These are phyloP conservation scores for Amphipyra tragopoginis DNA, from an alignment of 2,888 invertebrate genomes.

Conservation along the genomic window DNA sequence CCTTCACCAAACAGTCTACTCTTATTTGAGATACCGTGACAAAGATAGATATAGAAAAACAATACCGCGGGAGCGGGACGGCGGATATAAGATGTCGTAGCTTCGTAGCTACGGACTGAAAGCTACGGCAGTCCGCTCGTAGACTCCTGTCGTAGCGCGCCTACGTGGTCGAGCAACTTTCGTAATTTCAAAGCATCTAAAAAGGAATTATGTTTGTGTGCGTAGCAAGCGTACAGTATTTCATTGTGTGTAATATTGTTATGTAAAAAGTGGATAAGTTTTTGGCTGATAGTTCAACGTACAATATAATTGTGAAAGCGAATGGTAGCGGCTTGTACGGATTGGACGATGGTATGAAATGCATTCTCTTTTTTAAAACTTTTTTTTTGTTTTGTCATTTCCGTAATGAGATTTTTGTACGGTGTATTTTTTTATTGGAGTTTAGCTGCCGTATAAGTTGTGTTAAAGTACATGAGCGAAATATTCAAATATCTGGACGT, in stretches of 20 bases:
- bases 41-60: conserved; percentile 63
- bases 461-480: too few species aligned
- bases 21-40: conserved; percentile 73
- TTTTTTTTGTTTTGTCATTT: conserved; percentile 16
- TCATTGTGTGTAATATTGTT: conserved; percentile 71
- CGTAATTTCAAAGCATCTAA: conserved; percentile 47
- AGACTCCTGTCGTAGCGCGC: conserved; percentile 77
- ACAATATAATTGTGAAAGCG: conserved; percentile 88
- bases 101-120: conserved; percentile 64
- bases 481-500: too few species aligned
- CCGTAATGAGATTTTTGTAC: not conserved
- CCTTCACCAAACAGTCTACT: conserved; percentile 79
- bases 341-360: conserved; percentile 80
- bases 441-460: too few species aligned
- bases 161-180: conserved; percentile 67
- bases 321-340: conserved; percentile 83
- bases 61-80: conserved; percentile 53
- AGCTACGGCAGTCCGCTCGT: conserved; percentile 80
- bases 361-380: conserved; percentile 42
- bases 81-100: conserved; percentile 61
- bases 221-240: conserved; percentile 66
- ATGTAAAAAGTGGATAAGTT: conserved; percentile 89
- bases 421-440: not conserved
- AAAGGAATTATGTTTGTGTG: conserved; percentile 68
- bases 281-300: conserved; percentile 82